Percentiles rank a stretch among this genome's conserved stretches.
Conservation (phyloP, 2,113 vertebrate genomes). For the Tragelaphus scriptus region DNA sequence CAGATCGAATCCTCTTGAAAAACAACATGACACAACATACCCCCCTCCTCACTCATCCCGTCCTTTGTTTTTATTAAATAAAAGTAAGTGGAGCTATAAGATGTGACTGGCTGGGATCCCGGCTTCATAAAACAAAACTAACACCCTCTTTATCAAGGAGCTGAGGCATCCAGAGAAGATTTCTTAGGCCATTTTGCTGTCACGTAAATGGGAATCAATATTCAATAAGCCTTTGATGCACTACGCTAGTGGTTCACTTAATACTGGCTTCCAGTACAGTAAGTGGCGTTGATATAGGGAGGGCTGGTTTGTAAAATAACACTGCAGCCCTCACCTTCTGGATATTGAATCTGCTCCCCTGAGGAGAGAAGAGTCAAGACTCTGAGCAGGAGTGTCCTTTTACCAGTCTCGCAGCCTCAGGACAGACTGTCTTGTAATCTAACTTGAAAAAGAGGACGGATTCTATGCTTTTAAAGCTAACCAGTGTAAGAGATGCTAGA, state of each 20-base stretch:
- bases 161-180: constrained; percentile 73
- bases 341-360: constrained; percentile 52
- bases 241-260: constrained; percentile 68
- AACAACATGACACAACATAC: constrained; percentile 26
- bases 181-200: constrained; percentile 77
- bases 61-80: constrained; percentile 77
- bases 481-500: background rate
- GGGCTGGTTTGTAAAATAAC: constrained; percentile 69
- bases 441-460: background rate
- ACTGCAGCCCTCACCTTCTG: constrained; percentile 49
- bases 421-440: background rate
- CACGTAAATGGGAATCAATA: constrained; percentile 78
- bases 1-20: constrained; percentile 61
- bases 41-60: constrained; percentile 33
- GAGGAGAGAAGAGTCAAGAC: constrained; percentile 56
- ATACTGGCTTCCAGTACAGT: constrained; percentile 75
- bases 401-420: background rate
- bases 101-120: constrained; percentile 75
- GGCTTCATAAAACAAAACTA: constrained; percentile 77
- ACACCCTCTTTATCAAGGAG: constrained; percentile 76
- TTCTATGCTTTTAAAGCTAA: constrained; percentile 28
- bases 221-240: constrained; percentile 78
- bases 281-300: constrained; percentile 72
- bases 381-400: constrained; percentile 15
- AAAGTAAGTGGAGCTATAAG: constrained; percentile 77